Conservation (phyloP, 2,888 invertebrate genomes). For the Epinotia ramella region DNA sequence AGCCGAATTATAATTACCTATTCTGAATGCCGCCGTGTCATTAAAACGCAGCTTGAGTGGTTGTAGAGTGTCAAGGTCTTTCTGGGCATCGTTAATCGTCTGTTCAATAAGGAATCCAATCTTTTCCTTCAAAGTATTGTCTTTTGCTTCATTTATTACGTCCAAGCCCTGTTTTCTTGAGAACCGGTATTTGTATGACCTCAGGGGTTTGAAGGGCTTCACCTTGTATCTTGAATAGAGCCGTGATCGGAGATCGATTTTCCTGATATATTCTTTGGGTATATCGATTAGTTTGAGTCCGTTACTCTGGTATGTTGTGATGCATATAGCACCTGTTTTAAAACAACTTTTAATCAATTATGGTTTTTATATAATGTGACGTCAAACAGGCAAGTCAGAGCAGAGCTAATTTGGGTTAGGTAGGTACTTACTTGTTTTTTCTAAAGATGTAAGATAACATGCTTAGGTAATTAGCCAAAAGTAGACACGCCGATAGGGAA, state of each 20-base stretch:
- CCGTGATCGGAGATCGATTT: neutral
- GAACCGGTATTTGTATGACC: neutral
- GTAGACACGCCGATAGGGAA: too few relatives aligned
- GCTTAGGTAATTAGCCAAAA: too few relatives aligned
- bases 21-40: constrained; percentile 61
- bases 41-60: constrained; percentile 57
- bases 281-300: constrained; percentile 33
- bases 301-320: constrained; percentile 2
- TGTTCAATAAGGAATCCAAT: constrained; percentile 67
- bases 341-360: neutral
- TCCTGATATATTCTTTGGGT: constrained; percentile 7
- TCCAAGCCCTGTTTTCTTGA: constrained; percentile 44
- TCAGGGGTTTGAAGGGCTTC: constrained; percentile 5
- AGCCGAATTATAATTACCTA: constrained; percentile 49
- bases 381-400: too few relatives aligned
- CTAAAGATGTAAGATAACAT: too few relatives aligned
- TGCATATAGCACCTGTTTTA: constrained; percentile 29
- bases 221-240: constrained; percentile 6
- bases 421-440: too few relatives aligned
- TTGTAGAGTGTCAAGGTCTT: constrained; percentile 61
- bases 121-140: constrained; percentile 66
- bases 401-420: too few relatives aligned
- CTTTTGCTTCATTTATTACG: constrained; percentile 56
- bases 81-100: constrained; percentile 66
- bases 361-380: too few relatives aligned